Base-by-base conservation (phyloP, 2,888 invertebrate genomes). In the Blomia tropicalis region DNA sequence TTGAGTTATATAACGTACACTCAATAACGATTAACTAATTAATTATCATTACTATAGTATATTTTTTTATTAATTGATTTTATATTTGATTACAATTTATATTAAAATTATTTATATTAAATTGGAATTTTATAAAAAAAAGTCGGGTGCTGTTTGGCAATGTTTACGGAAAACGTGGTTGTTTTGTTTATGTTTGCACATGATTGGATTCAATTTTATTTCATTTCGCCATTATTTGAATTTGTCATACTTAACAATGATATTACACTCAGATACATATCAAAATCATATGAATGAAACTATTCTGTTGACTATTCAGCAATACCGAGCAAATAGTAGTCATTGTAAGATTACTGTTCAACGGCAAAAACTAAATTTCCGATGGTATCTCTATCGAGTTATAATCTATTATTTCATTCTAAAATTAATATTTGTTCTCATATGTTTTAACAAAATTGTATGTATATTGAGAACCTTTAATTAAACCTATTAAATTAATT, bases 331-430 rank as follows among this genome's bases (percentile, higher is more conserved):
- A 7, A 47, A 19, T 19, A 27, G 51, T 14, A 47, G 51, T 27
- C 7, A 47, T 11, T 47, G 51, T n/a, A 47, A 47, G 22, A 47
- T 47, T 47, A 47, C 23, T 14, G n/a, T 47, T 47, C 51, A n/a
- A 7, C 7, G 51, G 22, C 23, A 14, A 7, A 27, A 7, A 19
- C 51, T 47, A 11, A n/a, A n/a, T 19, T 7, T 47, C n/a, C 51
- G 51, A 11, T 47, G 51, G 51, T 47, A 11, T n/a, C 27, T 47
- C 22, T 7, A 11, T 25, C 51, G 51, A 47, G 7, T 47, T 7
- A 14, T 47, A 19, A 22, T 47, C 14, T 47, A 25, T n/a, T 47
- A 11, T 47, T 7, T 19, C 51, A 27, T 19, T 27, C 4, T 5
- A 54, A 7, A 23, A 23, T 4, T 27, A 14, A 23, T 5, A 23